These are phyloP conservation scores for Escarpia spicata DNA, from an alignment of 2,888 invertebrate genomes.

Conservation along the genomic window DNA sequence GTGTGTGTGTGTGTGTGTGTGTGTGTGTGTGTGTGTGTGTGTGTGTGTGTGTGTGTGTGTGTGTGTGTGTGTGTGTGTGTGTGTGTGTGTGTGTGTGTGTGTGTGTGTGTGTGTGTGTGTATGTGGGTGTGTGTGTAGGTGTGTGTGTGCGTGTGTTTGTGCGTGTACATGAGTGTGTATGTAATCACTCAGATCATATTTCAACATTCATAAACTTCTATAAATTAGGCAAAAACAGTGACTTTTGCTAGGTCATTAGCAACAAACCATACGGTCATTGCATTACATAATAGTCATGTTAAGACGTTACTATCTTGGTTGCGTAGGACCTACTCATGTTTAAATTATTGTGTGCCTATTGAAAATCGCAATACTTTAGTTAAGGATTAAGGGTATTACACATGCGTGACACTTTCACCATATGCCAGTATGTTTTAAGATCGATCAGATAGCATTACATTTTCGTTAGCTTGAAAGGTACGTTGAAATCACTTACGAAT, in stretches of 20 bases:
- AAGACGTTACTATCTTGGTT: background rate
- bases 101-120: too few relatives aligned
- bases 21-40: too few relatives aligned
- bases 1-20: too few relatives aligned
- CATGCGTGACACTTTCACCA: too few relatives aligned
- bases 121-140: too few relatives aligned
- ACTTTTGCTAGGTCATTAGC: background rate
- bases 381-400: too few relatives aligned
- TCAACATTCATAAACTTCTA: background rate
- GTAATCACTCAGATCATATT: background rate
- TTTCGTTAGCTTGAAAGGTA: background rate
- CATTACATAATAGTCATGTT: background rate
- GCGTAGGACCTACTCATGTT: background rate
- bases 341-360: background rate
- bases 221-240: background rate
- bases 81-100: too few relatives aligned
- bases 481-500: background rate
- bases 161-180: background rate
- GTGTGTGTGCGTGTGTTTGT: too few relatives aligned
- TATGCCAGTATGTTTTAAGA: background rate
- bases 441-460: background rate
- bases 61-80: too few relatives aligned
- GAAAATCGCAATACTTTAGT: background rate
- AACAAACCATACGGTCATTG: background rate
- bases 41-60: too few relatives aligned